Base-by-base conservation (phyloP, 2,797 vertebrate genomes). In the Rhinoraja longicauda region DNA sequence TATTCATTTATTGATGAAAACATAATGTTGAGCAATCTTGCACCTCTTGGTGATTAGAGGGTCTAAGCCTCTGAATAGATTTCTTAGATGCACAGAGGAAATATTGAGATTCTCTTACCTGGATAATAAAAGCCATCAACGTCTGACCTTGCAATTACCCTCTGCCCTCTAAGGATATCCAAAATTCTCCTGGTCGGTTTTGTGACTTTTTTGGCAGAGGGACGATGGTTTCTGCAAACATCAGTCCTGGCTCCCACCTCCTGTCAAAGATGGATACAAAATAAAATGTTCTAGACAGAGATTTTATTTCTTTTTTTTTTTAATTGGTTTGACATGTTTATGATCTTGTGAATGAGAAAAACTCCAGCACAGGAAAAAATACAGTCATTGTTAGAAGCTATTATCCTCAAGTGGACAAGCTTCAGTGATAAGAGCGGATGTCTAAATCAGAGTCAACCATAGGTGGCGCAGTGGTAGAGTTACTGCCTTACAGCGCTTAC, bases 121-220 rank as follows among this genome's bases (percentile, higher is more conserved):
- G 96, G 95, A 94, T 97, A 97, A 94, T 97, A 97, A 96, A 97
- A 97, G 93, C 97, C 97, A 70, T 97, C 97, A 93, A 94, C 0
- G 0, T 97, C 95, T 93, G 96, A 97, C 94, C 97, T 96, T 94
- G 97, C 97, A 95, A 97, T 95, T 86, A 97, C 96, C 77, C 95
- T 97, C 94, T 96, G 97, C 75, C 95, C 95, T 95, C 94, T 96
- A 45, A 96, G 94, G 93, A 94, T 93, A 93, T 95, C 93, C 77
- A 95, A n/a, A 32, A 94, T 93, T 94, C 94, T 94, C 59, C 93
- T 70, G 94, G 95, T 95, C 59, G 53, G 70, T 93, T 82, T 94
- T 67, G 93, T 95, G 93, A 94, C 94, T 93, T 84, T 76, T n/a
- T 95, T 70, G 53, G 29, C 45, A n/a, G 36, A 45, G 90, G 36